Base-by-base conservation (phyloP, 2,888 invertebrate species). In the Andrena trimmerana region DNA sequence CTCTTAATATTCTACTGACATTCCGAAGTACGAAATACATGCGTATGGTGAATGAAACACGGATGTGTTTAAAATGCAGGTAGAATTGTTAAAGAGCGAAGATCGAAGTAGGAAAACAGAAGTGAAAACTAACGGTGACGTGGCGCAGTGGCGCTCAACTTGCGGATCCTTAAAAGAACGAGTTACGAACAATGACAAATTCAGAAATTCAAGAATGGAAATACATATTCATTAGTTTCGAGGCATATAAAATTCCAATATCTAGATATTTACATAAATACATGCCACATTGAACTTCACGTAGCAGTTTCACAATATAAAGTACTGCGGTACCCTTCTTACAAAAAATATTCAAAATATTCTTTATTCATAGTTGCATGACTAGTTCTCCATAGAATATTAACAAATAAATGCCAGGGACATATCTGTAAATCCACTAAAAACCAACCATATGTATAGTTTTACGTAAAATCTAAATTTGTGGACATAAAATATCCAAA, bases 91-190 rank as follows among this genome's bases (percentile, higher is more conserved):
- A 78, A 83, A 69, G 80, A 72, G 68, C 57, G 72, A 70, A 54
- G 68, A 67, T 74, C 77, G 62, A 78, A 83, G 81, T 69, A 82
- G 84, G 83, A 85, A 81, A 83, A 78, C 77, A 77, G 86, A 88
- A 89, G 87, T 88, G 86, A 87, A 89, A 90, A 91, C 88, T 91
- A 92, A 91, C 92, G 91, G 91, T 92, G 93, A 92, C 92, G 92
- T 89, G 85, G 81, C 83, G 54, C 92, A 92, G 92, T 88, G 92
- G 13, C 87, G 81, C 91, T 91, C 92, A 92, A 89, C 85, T 78
- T 54, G 74, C 20, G 90, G 92, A 83, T 86, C 83, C 81, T 27
- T 20, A 0, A 29, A 10, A 13, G 4, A 20, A 7, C 31, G 0
- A 62, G 16, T 27, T n/a, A 66, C 29, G 10, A 48, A n/a, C 13